Evolutionary conservation across 2,113 vertebrate genomes (phyloP).

Genomic region (Oryzias woworae): DNA sequence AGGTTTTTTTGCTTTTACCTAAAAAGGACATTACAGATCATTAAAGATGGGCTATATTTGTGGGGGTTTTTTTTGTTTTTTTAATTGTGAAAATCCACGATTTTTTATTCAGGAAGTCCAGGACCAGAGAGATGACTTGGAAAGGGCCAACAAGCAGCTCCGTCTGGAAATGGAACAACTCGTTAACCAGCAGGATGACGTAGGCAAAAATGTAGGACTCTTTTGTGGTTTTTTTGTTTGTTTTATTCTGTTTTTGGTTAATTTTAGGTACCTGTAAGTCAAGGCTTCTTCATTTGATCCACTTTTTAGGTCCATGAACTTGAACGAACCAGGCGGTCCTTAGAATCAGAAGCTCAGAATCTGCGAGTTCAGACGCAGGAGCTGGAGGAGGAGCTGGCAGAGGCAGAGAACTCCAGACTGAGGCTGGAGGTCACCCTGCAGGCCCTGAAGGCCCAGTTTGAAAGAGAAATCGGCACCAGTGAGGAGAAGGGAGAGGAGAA

Average conservation of each 20-base stretch:
- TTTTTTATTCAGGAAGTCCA: constrained; percentile 74
- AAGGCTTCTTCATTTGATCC: neutral
- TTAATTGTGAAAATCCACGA: neutral
- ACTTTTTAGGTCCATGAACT: constrained; percentile 86
- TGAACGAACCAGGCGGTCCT: constrained; percentile 79
- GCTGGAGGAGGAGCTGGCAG: constrained; percentile 71
- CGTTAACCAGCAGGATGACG: constrained; percentile 89
- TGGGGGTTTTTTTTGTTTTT: neutral
- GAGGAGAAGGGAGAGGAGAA: constrained; percentile 84
- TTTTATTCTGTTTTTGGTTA: neutral
- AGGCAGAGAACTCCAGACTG: constrained; percentile 69
- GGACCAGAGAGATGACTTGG: constrained; percentile 84
- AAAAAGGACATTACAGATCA: too few relatives aligned
- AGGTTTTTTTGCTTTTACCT: too few relatives aligned
- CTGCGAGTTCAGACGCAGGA: constrained; percentile 81
- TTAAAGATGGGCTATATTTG: neutral
- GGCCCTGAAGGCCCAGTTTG: constrained; percentile 81
- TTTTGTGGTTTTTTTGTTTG: neutral
- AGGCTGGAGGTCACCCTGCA: constrained; percentile 81
- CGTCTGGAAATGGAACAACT: constrained; percentile 87
- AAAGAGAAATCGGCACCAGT: constrained; percentile 76
- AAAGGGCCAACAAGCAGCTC: constrained; percentile 85
- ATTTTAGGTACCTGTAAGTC: neutral
- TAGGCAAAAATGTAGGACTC: constrained; percentile 85
- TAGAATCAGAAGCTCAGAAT: constrained; percentile 83